A percentile compares a stretch with the other conserved stretches of the same genome.
Conservation (phyloP, 2,797 vertebrate genomes). For the Odontamblyopus lacepedii region DNA sequence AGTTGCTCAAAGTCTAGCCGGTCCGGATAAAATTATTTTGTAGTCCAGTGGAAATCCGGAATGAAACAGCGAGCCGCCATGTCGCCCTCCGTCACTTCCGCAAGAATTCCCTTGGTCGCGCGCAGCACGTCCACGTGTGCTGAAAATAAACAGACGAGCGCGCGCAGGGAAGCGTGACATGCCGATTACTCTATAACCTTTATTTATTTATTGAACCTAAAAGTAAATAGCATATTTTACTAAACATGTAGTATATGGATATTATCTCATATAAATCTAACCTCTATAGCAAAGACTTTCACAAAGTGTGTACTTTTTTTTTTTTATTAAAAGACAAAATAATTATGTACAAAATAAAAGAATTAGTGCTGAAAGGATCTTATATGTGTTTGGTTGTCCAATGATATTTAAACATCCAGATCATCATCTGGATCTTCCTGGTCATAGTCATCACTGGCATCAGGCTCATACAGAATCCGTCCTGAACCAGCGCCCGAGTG, state of each 20-base stretch:
- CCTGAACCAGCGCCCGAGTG: slow-evolving; percentile 69
- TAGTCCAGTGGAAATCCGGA: slow-evolving; percentile 80
- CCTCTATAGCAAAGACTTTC: neutral
- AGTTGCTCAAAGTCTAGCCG: slow-evolving; percentile 65
- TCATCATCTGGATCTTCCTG: slow-evolving; percentile 88
- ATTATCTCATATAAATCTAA: neutral
- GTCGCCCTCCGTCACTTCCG: slow-evolving; percentile 81
- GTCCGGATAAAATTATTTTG: slow-evolving; percentile 71
- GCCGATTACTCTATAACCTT: no score
- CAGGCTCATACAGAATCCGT: slow-evolving; percentile 80
- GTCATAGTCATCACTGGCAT: slow-evolving; percentile 82
- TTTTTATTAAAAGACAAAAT: neutral
- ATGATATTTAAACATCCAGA: slow-evolving; percentile 77
- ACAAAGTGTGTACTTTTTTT: neutral
- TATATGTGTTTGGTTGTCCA: neutral
- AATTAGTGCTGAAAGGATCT: neutral
- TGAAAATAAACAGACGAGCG: slow-evolving; percentile 65
- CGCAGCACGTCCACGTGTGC: slow-evolving; percentile 76
- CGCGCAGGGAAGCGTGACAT: neutral
- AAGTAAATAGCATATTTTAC: neutral
- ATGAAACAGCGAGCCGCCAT: slow-evolving; percentile 85
- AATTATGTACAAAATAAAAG: neutral
- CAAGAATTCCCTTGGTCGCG: slow-evolving; percentile 49
- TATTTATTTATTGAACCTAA: neutral
- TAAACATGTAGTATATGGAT: neutral